Base-by-base conservation (phyloP, 2,797 vertebrate species). In the Chelonia mydas region DNA sequence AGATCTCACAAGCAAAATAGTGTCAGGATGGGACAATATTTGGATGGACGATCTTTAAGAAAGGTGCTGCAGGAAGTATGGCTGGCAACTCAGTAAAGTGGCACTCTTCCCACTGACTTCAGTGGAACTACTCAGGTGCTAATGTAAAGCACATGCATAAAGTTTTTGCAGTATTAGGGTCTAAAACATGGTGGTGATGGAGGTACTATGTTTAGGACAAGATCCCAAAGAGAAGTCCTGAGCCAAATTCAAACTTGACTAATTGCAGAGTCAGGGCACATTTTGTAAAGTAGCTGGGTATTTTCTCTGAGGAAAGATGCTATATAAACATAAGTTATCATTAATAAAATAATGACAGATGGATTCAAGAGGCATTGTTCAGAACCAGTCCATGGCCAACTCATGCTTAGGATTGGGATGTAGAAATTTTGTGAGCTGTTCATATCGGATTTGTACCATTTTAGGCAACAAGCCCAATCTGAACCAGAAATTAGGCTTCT, bases 271-370 rank as follows among this genome's bases (percentile, higher is more conserved):
- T 96, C 86, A 25, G 78, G 90, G 90, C 90, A 95, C 68, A 6
- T 96, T 94, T 97, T 92, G 93, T 95, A 97, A 97, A 96, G 95
- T 94, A 89, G 89, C 77, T 57, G 81, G 95, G 95, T 94, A 96
- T 90, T 91, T 94, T 91, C 81, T 1, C 0, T 16, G 89, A 97
- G 93, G 88, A 91, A 94, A 95, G 93, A 86, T 80, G 84, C 83
- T 91, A 91, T 88, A 91, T 83, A 97, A 96, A 89, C 91, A 89
- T 85, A 93, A 95, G 93, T 91, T 97, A 47, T 76, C 45, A 94
- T 95, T 95, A 96, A 92, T 93, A 89, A 86, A 95, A 94, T 88
- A 94, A 88, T 84, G 65, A 90, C 89, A 94, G 88, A 95, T 13
- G 76, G 88, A 90, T 76, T 97, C 93, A 95, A 86, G 65, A 94